Evolutionary conservation across 2,888 invertebrate species (phyloP).

Genomic region (Troides helena): DNA sequence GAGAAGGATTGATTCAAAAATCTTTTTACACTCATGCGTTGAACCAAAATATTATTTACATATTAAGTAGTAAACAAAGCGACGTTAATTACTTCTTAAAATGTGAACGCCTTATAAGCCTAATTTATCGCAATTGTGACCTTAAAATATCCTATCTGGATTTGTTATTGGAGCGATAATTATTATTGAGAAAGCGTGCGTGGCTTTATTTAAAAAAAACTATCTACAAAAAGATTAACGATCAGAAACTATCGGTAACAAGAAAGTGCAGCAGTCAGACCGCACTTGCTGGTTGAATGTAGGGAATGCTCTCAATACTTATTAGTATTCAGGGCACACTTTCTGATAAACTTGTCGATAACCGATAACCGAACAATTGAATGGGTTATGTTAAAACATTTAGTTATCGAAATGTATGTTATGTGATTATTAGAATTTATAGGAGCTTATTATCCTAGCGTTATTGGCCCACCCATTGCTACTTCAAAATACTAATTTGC

Average conservation of each 20-base stretch:
- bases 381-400: constrained; percentile 31
- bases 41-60: constrained; percentile 1
- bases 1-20: constrained; percentile 3
- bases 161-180: not conserved
- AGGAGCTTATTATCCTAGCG: too few relatives aligned
- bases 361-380: constrained; percentile 49
- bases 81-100: constrained; percentile 19
- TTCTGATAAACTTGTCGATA: constrained; percentile 51
- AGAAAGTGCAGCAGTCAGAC: constrained; percentile 49
- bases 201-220: constrained; percentile 5
- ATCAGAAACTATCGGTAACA: constrained; percentile 34
- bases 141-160: not conserved
- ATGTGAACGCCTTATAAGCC: constrained; percentile 15
- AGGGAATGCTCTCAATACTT: constrained; percentile 49
- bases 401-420: not conserved
- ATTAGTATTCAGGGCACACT: constrained; percentile 45
- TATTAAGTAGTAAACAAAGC: not conserved
- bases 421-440: not conserved
- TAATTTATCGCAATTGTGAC: constrained; percentile 1
- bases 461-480: too few relatives aligned
- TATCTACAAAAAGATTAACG: constrained; percentile 20
- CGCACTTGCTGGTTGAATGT: constrained; percentile 45
- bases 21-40: constrained; percentile 17
- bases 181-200: constrained; percentile 6
- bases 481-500: too few relatives aligned